A percentile compares a stretch with the other conserved stretches of the same genome.
Conservation (phyloP, 2,113 vertebrate genomes). For the Halichoeres trimaculatus region DNA sequence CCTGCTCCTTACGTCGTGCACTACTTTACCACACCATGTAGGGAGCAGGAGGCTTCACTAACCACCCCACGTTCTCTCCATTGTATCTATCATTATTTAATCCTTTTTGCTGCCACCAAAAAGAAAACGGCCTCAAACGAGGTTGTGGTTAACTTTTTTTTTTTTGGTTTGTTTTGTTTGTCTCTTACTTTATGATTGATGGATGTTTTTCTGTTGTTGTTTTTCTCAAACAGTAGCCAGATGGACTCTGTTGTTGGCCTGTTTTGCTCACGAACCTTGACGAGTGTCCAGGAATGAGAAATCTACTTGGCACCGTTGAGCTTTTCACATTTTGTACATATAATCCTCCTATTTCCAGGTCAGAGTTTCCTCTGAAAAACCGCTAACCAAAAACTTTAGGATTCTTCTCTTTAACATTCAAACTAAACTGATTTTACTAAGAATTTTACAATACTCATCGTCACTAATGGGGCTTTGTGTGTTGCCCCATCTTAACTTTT, state of each 20-base stretch:
- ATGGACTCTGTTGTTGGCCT: conserved; percentile 61
- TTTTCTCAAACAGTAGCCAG: conserved; percentile 54
- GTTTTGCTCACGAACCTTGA: conserved; percentile 53
- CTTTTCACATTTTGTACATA: conserved; percentile 57
- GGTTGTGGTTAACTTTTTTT: conserved; percentile 61
- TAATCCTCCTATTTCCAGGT: conserved; percentile 79
- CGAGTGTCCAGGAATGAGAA: conserved; percentile 48
- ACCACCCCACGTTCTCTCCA: conserved; percentile 55
- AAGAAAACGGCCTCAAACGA: conserved; percentile 74
- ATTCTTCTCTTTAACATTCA: conserved; percentile 69
- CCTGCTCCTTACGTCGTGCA: conserved; percentile 56
- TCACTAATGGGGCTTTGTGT: conserved; percentile 81
- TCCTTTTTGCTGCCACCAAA: conserved; percentile 85
- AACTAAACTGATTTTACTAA: conserved; percentile 80
- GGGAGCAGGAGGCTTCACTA: conserved; percentile 61
- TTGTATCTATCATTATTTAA: conserved; percentile 79
- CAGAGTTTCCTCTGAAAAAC: conserved; percentile 90
- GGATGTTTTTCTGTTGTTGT: conserved; percentile 36
- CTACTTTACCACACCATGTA: conserved; percentile 56
- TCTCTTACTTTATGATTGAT: conserved; percentile 46
- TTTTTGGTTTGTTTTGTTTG: conserved; percentile 29
- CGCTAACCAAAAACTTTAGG: conserved; percentile 94
- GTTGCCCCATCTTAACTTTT: conserved; percentile 76
- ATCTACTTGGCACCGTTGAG: conserved; percentile 45
- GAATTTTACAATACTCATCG: conserved; percentile 75